phyloP scores from a whole-genome alignment of 2,113 vertebrate species.

The Lathamus discolor region DNA sequence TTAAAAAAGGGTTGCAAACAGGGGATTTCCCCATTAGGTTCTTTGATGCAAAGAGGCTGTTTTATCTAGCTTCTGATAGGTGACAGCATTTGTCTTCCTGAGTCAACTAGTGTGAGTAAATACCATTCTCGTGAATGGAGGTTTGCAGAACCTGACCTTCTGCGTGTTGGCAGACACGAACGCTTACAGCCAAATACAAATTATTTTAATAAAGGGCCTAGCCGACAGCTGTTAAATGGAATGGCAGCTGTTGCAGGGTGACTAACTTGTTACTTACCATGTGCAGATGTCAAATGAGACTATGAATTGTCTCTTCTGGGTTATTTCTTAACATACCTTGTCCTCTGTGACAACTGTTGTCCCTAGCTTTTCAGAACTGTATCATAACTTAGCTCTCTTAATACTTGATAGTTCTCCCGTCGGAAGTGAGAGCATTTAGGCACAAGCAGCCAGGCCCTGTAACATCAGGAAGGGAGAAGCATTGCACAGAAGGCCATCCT shows the following conservation, averaged over 20 bases:
- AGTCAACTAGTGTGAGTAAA: background rate
- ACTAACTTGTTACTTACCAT: background rate
- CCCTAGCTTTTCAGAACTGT: background rate
- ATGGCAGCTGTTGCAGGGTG: background rate
- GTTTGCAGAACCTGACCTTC: background rate
- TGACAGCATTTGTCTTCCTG: background rate
- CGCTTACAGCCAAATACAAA: background rate
- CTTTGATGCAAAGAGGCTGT: background rate
- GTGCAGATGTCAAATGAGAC: background rate
- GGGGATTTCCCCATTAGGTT: background rate
- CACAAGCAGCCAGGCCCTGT: background rate
- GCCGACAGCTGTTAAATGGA: background rate
- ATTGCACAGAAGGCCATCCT: background rate
- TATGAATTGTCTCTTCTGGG: background rate
- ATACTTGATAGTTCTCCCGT: background rate
- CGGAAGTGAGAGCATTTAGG: background rate
- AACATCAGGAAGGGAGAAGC: background rate
- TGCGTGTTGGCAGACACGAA: background rate
- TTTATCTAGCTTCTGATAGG: background rate
- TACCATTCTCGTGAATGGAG: fast-evolving
- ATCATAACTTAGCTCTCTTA: background rate
- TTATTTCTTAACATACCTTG: background rate
- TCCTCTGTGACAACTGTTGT: background rate
- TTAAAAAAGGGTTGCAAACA: background rate
- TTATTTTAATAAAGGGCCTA: conserved; percentile 18